Base-by-base conservation (phyloP, 2,797 vertebrate genomes). In the Siniperca scherzeri region DNA sequence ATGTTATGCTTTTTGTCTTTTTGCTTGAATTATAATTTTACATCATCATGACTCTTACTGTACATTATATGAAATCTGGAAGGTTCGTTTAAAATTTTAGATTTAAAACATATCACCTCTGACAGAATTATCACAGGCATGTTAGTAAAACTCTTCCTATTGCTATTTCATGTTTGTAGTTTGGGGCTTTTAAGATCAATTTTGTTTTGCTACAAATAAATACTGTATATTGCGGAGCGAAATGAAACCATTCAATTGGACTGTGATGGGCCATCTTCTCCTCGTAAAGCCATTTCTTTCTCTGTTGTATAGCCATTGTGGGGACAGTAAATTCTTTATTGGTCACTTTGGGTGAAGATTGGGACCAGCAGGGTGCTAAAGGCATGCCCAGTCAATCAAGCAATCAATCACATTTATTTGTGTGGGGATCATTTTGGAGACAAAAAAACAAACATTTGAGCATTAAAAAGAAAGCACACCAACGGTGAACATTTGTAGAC, bases 271-370 rank as follows among this genome's bases (percentile, higher is more conserved):
- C 87, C 89, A 87, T 90, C 84, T 87, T 91, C 69, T 88, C 73
- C 73, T 84, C 69, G 1, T 90, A 86, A 90, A 92, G 73, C 74
- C 40, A 57, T 71, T 75, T 83, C 78, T 67, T 40, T 9, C 61
- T 78, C 52, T 60, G 40, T 68, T 60, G 46, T 82, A 86, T 40
- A 36, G 75, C 76, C 78, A 53, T 74, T 70, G 2, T 22, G 84
- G 87, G 87, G 74, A 89, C 80, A 79, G 82, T 92, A 89, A 88
- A 80, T 52, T 4, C 79, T 95, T 94, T 93, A 94, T 92, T 89
- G 86, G 80, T 89, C 89, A 87, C 83, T 91, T 83, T 79, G 85
- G 88, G 60, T 30, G 16, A 67, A 75, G 74, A 87, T 68, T 71
- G 81, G 84, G 65, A 80, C 87, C 87, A 90, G 87, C 82, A 74